Conservation (phyloP, 2,113 vertebrate species). For the Varanus komodoensis region DNA sequence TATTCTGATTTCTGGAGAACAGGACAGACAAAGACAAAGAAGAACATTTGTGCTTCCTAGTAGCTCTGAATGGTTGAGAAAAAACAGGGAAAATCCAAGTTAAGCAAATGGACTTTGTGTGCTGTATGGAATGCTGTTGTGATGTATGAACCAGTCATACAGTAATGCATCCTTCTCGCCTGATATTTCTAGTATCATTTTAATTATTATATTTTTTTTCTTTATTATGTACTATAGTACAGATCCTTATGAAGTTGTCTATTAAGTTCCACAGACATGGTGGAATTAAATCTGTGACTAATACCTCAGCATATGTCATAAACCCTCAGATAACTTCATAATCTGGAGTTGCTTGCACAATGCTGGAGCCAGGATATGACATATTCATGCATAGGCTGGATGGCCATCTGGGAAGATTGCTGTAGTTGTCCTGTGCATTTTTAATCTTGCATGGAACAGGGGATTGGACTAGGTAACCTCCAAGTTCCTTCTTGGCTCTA, state of each 20-base stretch:
- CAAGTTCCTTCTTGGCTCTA: background rate
- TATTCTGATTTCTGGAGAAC: background rate
- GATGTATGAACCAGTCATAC: background rate
- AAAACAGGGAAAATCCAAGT: background rate
- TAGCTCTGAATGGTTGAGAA: background rate
- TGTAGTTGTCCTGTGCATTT: background rate
- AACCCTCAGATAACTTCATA: background rate
- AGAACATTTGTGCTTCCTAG: no score
- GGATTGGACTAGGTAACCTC: background rate
- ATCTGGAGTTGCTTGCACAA: background rate
- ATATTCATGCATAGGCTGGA: background rate
- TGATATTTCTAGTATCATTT: background rate
- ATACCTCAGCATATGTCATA: background rate
- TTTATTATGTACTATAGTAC: background rate
- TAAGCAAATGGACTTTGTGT: background rate
- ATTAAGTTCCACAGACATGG: background rate
- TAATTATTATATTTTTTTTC: background rate
- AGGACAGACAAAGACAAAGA: background rate
- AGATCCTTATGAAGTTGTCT: background rate
- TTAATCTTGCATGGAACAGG: background rate
- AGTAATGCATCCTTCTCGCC: background rate
- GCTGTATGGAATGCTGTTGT: background rate
- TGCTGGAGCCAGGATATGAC: background rate
- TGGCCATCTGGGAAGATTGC: background rate
- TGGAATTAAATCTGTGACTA: background rate